phyloP scores from a whole-genome alignment of 1,140 invertebrate species.

The Ceratina japonica region DNA sequence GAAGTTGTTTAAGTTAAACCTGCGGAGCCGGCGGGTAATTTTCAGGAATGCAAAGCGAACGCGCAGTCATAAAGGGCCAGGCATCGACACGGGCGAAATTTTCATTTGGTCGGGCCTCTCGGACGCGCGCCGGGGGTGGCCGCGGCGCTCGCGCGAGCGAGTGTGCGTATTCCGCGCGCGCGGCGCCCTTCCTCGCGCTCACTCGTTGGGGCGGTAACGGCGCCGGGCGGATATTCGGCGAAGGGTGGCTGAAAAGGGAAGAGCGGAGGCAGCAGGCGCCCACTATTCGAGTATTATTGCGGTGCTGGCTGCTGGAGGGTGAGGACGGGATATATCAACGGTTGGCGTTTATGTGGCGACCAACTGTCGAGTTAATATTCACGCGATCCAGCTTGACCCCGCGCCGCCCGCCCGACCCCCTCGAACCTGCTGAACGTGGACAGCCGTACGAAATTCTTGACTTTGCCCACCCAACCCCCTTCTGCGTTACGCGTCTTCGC shows the following conservation, averaged over 20 bases:
- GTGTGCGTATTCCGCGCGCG: slow-evolving; percentile 46
- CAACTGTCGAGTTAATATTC: slow-evolving; percentile 72
- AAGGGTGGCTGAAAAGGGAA: slow-evolving; percentile 41
- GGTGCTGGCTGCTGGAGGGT: slow-evolving; percentile 44
- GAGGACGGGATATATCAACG: slow-evolving; percentile 64
- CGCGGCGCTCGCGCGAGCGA: background rate
- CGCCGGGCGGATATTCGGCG: slow-evolving; percentile 12
- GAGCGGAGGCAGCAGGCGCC: slow-evolving; percentile 25
- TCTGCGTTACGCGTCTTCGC: background rate
- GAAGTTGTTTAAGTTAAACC: slow-evolving; percentile 42
- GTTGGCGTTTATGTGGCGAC: slow-evolving; percentile 71
- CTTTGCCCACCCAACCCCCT: background rate
- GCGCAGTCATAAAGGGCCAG: slow-evolving; percentile 52
- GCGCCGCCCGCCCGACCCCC: background rate
- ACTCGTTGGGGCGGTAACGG: background rate
- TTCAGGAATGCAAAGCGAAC: slow-evolving; percentile 30
- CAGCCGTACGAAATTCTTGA: slow-evolving; percentile 51
- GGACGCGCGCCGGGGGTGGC: too few relatives aligned
- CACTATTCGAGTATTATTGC: slow-evolving; percentile 63
- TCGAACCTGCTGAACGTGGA: slow-evolving; percentile 10
- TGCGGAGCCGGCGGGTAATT: slow-evolving; percentile 37
- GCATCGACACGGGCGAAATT: slow-evolving; percentile 52
- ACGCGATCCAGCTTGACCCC: slow-evolving; percentile 61
- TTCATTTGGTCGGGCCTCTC: slow-evolving; percentile 50
- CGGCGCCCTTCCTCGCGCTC: too few relatives aligned